These are phyloP conservation scores for Megalonaias nervosa DNA, from an alignment of 1,140 invertebrate genomes.

Conservation along the genomic window DNA sequence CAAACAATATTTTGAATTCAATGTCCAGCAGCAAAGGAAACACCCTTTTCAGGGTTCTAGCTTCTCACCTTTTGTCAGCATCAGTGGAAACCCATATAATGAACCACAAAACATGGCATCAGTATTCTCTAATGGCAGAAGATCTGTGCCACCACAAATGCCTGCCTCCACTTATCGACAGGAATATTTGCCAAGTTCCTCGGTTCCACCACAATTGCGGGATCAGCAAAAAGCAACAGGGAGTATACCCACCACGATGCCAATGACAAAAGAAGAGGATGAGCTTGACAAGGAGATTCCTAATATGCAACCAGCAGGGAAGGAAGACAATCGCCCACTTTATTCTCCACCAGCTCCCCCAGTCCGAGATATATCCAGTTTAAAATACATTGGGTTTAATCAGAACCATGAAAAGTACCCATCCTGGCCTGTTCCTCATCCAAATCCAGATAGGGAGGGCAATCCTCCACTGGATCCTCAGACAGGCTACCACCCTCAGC, in stretches of 20 bases:
- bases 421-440: slow-evolving; percentile 78
- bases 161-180: no score
- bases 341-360: slow-evolving; percentile 68
- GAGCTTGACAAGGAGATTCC: slow-evolving; percentile 23
- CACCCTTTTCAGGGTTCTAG: no score
- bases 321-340: slow-evolving; percentile 40
- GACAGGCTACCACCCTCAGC: slow-evolving; percentile 40
- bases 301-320: slow-evolving; percentile 21
- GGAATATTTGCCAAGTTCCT: no score
- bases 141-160: no score
- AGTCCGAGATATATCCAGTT: slow-evolving; percentile 80
- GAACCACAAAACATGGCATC: no score
- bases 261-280: slow-evolving; percentile 34
- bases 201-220: no score
- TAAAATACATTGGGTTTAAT: slow-evolving; percentile 76
- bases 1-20: background rate
- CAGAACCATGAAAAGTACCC: slow-evolving; percentile 87
- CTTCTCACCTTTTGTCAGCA: no score
- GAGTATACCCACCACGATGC: slow-evolving; percentile 18
- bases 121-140: no score
- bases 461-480: slow-evolving; percentile 40
- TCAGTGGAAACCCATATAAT: no score
- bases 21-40: no score
- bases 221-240: no score
- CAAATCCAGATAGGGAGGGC: slow-evolving; percentile 38